These are phyloP conservation scores for Fregata magnificens DNA, from an alignment of 2,113 vertebrate species.

Conservation along the genomic window DNA sequence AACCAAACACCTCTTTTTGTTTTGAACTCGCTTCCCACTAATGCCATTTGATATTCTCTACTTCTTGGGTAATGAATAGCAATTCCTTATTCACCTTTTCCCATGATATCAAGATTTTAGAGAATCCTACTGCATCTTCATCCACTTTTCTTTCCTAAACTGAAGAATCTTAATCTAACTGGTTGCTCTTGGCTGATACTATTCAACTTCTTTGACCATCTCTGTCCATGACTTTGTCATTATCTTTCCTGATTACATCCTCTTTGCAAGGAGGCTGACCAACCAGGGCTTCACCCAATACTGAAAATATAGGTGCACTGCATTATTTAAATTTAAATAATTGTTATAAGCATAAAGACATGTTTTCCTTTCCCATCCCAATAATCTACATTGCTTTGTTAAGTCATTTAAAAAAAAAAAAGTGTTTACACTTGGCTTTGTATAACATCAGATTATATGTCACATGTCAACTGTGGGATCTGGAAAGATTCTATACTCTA, in stretches of 20 bases:
- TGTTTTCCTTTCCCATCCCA: not conserved
- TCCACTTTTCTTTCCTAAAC: not conserved
- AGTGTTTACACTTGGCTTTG: not conserved
- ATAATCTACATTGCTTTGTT: not conserved
- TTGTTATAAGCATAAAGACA: not conserved
- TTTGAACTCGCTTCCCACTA: not conserved
- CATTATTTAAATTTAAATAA: not conserved
- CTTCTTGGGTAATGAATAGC: not conserved
- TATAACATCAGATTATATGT: not conserved
- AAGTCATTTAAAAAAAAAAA: not conserved
- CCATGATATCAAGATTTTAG: not conserved
- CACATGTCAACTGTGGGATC: not conserved
- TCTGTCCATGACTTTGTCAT: not conserved
- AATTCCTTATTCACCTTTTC: not conserved
- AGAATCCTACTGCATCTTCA: not conserved
- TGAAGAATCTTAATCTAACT: not conserved
- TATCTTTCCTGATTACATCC: not conserved
- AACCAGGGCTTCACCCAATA: not conserved
- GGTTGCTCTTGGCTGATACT: not conserved
- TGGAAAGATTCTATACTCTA: not conserved
- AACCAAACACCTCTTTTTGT: not conserved
- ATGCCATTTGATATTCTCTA: not conserved
- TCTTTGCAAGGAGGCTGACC: not conserved
- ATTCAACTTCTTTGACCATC: not conserved
- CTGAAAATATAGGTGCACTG: not conserved